A percentile compares a stretch with the other conserved stretches of the same genome.
These are phyloP conservation scores for Saturnia pavonia DNA, from an alignment of 2,888 invertebrate species.

Conservation along the genomic window DNA sequence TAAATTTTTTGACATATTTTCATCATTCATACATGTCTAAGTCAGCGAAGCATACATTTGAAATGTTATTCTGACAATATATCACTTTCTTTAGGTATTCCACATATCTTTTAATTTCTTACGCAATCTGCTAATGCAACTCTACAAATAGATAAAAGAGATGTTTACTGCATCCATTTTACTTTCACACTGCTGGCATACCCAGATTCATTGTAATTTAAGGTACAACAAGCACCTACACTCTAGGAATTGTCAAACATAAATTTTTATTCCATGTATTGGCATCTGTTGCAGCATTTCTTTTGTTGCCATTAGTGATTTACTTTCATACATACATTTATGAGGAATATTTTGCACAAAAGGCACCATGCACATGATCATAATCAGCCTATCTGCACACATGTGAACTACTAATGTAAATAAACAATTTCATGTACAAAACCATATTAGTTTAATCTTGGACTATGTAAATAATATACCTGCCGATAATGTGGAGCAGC, in stretches of 20 bases:
- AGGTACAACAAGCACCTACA: too few species aligned
- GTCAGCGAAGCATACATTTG: neutral
- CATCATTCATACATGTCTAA: neutral
- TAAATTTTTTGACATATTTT: neutral
- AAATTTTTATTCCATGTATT: neutral
- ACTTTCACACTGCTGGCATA: too few species aligned
- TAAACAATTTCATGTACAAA: neutral
- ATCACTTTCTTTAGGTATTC: too few species aligned
- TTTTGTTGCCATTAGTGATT: neutral
- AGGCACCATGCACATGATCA: too few species aligned
- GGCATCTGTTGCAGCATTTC: neutral
- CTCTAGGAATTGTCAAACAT: too few species aligned
- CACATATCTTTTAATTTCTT: too few species aligned
- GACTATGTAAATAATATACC: constrained; percentile 67
- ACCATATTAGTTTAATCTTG: neutral
- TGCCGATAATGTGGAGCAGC: constrained; percentile 91
- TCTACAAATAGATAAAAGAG: too few species aligned
- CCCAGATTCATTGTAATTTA: too few species aligned
- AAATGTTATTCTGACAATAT: too few species aligned
- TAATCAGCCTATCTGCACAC: too few species aligned
- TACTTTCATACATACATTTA: neutral
- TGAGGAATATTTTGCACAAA: neutral
- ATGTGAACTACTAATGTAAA: neutral
- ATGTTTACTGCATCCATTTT: too few species aligned
- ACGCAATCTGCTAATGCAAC: too few species aligned